Base-by-base conservation (phyloP, 2,888 invertebrate species). In the Oligia strigilis region DNA sequence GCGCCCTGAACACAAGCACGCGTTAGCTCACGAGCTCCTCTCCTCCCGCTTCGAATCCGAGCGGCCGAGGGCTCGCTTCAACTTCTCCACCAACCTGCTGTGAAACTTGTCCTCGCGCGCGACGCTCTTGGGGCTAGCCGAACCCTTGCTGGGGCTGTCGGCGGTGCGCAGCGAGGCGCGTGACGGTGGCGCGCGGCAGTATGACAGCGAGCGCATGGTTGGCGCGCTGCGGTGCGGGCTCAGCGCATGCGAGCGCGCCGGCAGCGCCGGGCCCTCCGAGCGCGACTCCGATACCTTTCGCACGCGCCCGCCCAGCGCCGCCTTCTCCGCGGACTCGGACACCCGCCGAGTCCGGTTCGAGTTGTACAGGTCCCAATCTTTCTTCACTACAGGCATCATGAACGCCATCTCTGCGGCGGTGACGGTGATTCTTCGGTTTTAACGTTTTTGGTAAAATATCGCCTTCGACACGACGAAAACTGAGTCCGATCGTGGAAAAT, bases 371-470 rank as follows among this genome's bases (percentile, higher is more conserved):
- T 99, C 98, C 98, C 98, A 99, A 95, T 99, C 99, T 97, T 99
- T 99, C 97, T 99, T 99, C 97, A 99, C 98, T 88, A 99, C 99
- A 81, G 99, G 99, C 98, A 99, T 99, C 99, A 99, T 99, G 97
- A 99, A 99, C 97, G 99, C 99, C 99, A 99, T 99, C 96, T 95
- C 96, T 95, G 92, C 95, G 96, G 90, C 91, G 93, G 91, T 87
- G 89, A 93, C 94, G 95, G 95, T 93, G 91, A 89, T 93, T 95
- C 96, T 93, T 95, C 91, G 87, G 92, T 91, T 91, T 95, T 93
- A 95, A 95, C 96, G 97, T 97, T 95, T 96, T 97, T 94, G 94
- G 90, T 91, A 90, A 90, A 90, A 90, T 94, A 89, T 86, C 90
- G 92, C 88, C 92, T 90, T 91, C 92, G 89, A 83, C 83, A 87